Percentiles rank a stretch among this genome's conserved stretches.
These are phyloP conservation scores for Rhinogobius similis DNA, from an alignment of 2,113 vertebrate species.

Conservation along the genomic window DNA sequence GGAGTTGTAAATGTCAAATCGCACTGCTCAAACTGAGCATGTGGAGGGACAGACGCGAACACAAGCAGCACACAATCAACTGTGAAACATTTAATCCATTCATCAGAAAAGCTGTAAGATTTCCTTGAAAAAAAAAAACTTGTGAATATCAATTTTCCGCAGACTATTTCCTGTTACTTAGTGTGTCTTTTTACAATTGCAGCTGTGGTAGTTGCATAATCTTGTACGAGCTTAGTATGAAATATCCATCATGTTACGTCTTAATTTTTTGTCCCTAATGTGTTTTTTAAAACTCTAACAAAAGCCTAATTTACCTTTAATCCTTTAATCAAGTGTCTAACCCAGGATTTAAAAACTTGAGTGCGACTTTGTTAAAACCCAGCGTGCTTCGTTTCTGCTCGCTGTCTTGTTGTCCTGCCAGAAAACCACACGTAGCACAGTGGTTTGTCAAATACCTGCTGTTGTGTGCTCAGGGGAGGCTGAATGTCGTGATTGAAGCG, in stretches of 20 bases:
- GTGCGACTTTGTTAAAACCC: background rate
- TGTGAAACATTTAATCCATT: constrained; percentile 11
- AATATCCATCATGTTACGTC: no score
- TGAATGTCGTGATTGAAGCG: constrained; percentile 33
- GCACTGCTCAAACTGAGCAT: background rate
- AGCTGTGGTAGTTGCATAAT: background rate
- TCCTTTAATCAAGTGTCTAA: background rate
- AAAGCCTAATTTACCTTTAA: background rate
- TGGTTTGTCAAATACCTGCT: constrained; percentile 36
- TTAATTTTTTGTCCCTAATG: no score
- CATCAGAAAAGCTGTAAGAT: background rate
- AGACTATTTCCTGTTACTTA: background rate
- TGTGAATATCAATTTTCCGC: background rate
- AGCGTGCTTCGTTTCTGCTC: background rate
- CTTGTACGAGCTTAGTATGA: background rate
- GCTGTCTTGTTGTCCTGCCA: constrained; percentile 12
- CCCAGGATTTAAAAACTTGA: background rate
- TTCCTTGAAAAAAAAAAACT: background rate
- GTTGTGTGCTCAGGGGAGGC: constrained; percentile 18
- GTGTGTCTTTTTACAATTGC: no score
- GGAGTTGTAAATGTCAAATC: no score
- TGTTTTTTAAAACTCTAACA: background rate
- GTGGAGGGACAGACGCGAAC: no score
- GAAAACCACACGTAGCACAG: constrained; percentile 20
- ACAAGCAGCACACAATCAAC: no score